A percentile compares a stretch with the other conserved stretches of the same genome.
Evolutionary conservation across 2,797 vertebrate species (phyloP).

Genomic region (Tenualosa ilisha): DNA sequence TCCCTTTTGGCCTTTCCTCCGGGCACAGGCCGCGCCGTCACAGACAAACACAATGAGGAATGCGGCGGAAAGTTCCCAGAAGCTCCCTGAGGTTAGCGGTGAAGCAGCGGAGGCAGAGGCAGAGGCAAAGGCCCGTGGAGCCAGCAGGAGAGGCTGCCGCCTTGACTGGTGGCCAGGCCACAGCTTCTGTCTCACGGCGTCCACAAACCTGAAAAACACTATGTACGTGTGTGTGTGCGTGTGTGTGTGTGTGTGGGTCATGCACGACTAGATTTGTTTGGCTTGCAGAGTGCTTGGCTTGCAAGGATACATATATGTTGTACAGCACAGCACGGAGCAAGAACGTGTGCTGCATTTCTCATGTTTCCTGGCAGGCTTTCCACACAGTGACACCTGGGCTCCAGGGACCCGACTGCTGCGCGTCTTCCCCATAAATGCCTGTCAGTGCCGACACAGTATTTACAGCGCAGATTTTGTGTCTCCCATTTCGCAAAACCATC

Average conservation of each 20-base stretch:
- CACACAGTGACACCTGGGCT: background rate
- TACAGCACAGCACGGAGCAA: background rate
- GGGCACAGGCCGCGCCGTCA: constrained; percentile 8
- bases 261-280: background rate
- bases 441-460: background rate
- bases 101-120: background rate
- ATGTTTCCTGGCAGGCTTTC: background rate
- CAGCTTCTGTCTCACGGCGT: constrained; percentile 12
- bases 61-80: constrained; percentile 35
- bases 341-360: background rate
- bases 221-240: background rate
- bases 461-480: background rate
- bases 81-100: constrained; percentile 31
- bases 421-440: background rate
- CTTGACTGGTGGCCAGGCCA: constrained; percentile 19
- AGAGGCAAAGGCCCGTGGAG: background rate
- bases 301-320: background rate
- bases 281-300: background rate
- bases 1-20: constrained; percentile 14
- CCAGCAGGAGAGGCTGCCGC: background rate
- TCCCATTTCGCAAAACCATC: background rate
- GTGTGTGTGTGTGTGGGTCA: background rate
- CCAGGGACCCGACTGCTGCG: background rate
- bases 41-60: constrained; percentile 28
- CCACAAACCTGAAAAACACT: constrained; percentile 26